Evolutionary conservation across 2,797 vertebrate genomes (phyloP), one percentile per base, ranked within the genome.

Genomic region (Coilia nasus): DNA sequence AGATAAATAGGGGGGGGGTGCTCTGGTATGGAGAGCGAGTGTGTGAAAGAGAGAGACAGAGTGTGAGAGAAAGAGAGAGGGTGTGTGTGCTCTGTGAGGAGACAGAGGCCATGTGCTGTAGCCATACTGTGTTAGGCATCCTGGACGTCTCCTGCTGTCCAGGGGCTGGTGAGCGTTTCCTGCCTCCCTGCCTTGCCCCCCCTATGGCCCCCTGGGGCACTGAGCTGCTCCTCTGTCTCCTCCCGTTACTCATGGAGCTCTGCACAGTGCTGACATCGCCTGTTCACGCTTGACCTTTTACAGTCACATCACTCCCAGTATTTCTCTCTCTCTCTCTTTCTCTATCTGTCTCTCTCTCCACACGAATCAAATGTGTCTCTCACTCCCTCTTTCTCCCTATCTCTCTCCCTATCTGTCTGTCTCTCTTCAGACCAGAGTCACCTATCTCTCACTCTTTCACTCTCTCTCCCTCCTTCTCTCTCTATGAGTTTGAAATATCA

Each of bases 61-160:
- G 7, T 3, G 50, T 1, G 50, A 54, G n/a, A 41, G 35, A 41
- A 41, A 41, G 35, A 41, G 35, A 41, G 35, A 2, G 35, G 5
- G 35, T 41, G 35, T 41, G 35, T 41, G 35, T 41, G 35, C 35
- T 87, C 89, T 91, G 35, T 60, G 67, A 35, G 67, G 56, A 83
- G 83, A 89, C 86, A 44, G 46, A 57, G 84, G 81, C 87, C 82
- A 85, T 64, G 50, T 62, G 46, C 82, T 41, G 35, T 60, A 57
- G 84, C 81, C 81, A 83, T 90, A 90, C 90, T 92, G 90, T 90
- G 92, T 91, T 90, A 93, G 90, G 90, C 91, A 91, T 89, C 90
- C 93, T 91, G 91, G 90, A 3, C 23, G 11, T 90, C 83, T 92
- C 90, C 90, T 90, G 57, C 83, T 56, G 47, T 21, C 85, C 78